Conservation (phyloP, 2,888 invertebrate genomes). For the Danaus chrysippus region DNA sequence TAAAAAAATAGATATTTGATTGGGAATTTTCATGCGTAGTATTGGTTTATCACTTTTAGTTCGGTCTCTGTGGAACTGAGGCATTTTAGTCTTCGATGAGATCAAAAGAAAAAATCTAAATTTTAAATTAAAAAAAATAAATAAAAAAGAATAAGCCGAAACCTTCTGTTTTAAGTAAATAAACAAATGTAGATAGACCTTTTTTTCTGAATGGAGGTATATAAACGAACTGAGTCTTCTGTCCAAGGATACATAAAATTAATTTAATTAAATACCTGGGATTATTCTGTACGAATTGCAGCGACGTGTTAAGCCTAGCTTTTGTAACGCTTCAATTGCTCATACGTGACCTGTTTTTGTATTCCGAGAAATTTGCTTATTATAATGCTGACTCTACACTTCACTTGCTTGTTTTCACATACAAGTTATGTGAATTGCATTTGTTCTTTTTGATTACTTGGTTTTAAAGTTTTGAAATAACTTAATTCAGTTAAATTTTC, state of each 20-base stretch:
- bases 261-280: conserved; percentile 56
- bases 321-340: conserved; percentile 35
- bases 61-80: too few species aligned
- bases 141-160: too few species aligned
- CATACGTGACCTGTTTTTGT: conserved; percentile 29
- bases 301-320: conserved; percentile 34
- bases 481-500: not conserved
- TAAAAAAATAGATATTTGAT: too few species aligned
- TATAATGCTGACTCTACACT: not conserved
- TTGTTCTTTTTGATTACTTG: not conserved
- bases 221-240: conserved; percentile 39
- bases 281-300: conserved; percentile 45
- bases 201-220: conserved; percentile 25
- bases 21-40: too few species aligned
- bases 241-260: conserved; percentile 51
- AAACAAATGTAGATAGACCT: not conserved
- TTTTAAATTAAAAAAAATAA: too few species aligned
- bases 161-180: too few species aligned
- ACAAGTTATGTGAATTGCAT: not conserved
- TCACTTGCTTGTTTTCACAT: not conserved
- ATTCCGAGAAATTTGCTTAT: conserved; percentile 2
- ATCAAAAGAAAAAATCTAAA: too few species aligned
- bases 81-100: too few species aligned
- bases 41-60: too few species aligned
- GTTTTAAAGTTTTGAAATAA: not conserved